A percentile compares a stretch with the other conserved stretches of the same genome.
phyloP scores from a whole-genome alignment of 2,888 invertebrate species.

The Oxytorus armatus region DNA sequence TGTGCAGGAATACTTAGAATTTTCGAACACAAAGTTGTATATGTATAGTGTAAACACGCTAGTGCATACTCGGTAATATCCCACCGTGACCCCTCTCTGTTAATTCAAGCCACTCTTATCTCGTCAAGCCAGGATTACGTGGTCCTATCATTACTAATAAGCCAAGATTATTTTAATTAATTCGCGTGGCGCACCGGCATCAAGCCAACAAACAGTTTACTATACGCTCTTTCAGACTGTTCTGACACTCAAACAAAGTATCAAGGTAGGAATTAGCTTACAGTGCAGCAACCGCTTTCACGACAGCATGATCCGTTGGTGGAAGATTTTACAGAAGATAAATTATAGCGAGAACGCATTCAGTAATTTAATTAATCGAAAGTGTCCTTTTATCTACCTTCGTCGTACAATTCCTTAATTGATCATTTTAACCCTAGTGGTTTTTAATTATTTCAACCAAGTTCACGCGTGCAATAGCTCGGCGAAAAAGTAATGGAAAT shows the following conservation, averaged over 20 bases:
- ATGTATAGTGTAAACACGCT: not conserved
- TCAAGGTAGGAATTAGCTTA: constrained; percentile 39
- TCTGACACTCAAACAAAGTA: constrained; percentile 37
- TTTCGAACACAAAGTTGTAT: not conserved
- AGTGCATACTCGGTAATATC: constrained; percentile 36
- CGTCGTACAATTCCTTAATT: not conserved
- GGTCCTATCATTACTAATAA: constrained; percentile 55
- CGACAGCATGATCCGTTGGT: constrained; percentile 22
- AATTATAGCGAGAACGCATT: constrained; percentile 7
- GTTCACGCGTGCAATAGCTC: not conserved
- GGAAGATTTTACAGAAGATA: constrained; percentile 25
- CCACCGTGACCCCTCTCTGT: constrained; percentile 15
- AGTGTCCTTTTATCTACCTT: not conserved
- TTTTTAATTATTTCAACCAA: constrained; percentile 12
- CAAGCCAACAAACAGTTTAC: constrained; percentile 14
- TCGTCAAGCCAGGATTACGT: constrained; percentile 55
- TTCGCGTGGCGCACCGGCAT: constrained; percentile 40
- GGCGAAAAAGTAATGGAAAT: not conserved
- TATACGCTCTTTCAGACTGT: constrained; percentile 1
- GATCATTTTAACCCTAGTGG: not conserved
- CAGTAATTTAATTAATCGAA: constrained; percentile 9
- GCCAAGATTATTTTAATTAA: constrained; percentile 64
- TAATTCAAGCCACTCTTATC: constrained; percentile 59
- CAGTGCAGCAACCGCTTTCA: constrained; percentile 10
- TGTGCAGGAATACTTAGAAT: not conserved